phyloP scores from a whole-genome alignment of 1,140 invertebrate species.

The Drosophila nigromelanica region DNA sequence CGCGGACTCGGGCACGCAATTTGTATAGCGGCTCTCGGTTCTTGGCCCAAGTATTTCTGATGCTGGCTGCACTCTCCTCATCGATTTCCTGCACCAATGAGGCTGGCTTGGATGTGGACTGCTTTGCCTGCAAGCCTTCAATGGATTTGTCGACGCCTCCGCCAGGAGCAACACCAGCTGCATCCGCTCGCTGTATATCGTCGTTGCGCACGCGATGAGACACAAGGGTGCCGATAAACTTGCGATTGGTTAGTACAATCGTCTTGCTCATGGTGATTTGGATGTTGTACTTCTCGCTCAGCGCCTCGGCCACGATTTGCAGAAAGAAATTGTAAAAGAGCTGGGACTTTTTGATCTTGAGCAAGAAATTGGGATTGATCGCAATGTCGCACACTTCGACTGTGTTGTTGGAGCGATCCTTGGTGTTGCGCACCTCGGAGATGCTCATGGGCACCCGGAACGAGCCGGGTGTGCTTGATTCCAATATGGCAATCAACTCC shows the following conservation, averaged over 20 bases:
- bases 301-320: constrained; percentile 89
- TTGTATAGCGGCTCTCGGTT: constrained; percentile 75
- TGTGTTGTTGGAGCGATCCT: constrained; percentile 90
- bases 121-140: neutral
- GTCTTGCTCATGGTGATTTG: constrained; percentile 87
- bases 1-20: constrained; percentile 77
- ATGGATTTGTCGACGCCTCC: constrained; percentile 42
- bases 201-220: constrained; percentile 89
- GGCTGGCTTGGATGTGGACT: neutral
- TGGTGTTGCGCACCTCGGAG: constrained; percentile 90
- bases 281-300: constrained; percentile 90
- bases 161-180: constrained; percentile 36
- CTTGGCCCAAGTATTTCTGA: constrained; percentile 16
- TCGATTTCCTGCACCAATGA: constrained; percentile 79
- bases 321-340: constrained; percentile 91
- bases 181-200: constrained; percentile 84
- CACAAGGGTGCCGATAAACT: constrained; percentile 89
- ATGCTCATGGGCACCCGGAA: constrained; percentile 95
- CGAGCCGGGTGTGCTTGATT: constrained; percentile 88
- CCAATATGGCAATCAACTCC: constrained; percentile 89
- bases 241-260: constrained; percentile 86
- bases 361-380: constrained; percentile 89
- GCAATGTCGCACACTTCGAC: constrained; percentile 91
- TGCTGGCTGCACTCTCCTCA: constrained; percentile 55
- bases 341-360: constrained; percentile 87